These are phyloP conservation scores for Riparia riparia DNA, from an alignment of 2,113 vertebrate species.

Conservation along the genomic window DNA sequence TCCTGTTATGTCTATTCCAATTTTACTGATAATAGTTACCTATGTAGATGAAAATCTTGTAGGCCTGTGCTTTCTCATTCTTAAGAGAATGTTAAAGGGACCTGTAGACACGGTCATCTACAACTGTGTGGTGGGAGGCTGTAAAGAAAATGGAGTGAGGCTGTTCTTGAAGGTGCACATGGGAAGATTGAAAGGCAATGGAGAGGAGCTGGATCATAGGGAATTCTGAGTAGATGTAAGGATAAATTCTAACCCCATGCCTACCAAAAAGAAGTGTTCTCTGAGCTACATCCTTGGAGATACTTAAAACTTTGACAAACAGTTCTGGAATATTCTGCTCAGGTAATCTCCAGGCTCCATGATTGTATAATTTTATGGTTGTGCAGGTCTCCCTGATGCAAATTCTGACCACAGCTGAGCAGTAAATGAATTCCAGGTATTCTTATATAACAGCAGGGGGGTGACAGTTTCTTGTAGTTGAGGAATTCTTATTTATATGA, in stretches of 20 bases:
- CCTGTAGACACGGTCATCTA: background rate
- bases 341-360: background rate
- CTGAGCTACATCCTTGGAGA: background rate
- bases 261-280: accelerated
- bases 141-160: background rate
- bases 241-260: accelerated
- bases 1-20: background rate
- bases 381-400: background rate
- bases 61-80: background rate
- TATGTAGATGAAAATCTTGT: background rate
- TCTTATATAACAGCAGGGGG: background rate
- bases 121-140: accelerated
- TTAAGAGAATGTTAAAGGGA: background rate
- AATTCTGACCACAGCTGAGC: background rate
- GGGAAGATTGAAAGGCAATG: background rate
- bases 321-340: background rate
- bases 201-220: background rate
- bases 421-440: background rate
- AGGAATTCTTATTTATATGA: background rate
- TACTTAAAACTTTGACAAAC: background rate
- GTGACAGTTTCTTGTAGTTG: background rate
- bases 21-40: background rate
- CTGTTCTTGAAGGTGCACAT: background rate
- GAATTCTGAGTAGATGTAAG: background rate
- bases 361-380: background rate